phyloP scores from a whole-genome alignment of 1,140 invertebrate species.

The Heliothis virescens region DNA sequence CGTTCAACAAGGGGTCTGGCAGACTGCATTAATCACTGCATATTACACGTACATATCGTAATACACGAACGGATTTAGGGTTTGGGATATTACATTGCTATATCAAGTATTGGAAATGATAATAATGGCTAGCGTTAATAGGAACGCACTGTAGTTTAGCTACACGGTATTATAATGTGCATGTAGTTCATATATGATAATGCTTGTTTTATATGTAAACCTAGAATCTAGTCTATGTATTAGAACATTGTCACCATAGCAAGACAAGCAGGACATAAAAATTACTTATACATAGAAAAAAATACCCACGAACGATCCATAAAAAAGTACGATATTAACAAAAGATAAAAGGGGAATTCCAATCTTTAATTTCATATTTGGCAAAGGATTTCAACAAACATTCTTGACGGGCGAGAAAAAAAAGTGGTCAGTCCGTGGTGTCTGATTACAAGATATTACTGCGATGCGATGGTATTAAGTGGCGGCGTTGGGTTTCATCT shows the following conservation, averaged over 20 bases:
- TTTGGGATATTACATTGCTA: neutral
- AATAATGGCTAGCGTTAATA: neutral
- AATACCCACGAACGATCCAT: too few relatives aligned
- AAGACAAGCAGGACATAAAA: too few relatives aligned
- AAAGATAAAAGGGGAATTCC: neutral
- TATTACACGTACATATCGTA: constrained; percentile 6
- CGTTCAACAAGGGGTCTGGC: constrained; percentile 23
- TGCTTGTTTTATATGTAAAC: too few relatives aligned
- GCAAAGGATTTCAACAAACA: constrained; percentile 38
- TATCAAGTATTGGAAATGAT: neutral
- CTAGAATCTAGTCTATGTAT: too few relatives aligned
- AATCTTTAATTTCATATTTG: constrained; percentile 34
- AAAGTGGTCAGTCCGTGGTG: constrained; percentile 27
- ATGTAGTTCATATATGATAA: too few relatives aligned
- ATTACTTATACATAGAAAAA: too few relatives aligned
- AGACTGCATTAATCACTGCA: constrained; percentile 40
- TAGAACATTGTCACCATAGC: too few relatives aligned
- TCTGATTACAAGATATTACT: constrained; percentile 55
- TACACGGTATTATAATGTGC: neutral
- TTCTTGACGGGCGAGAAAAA: constrained; percentile 39
- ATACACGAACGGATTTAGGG: constrained; percentile 5
- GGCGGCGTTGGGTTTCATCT: constrained; percentile 48
- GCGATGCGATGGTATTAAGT: constrained; percentile 52
- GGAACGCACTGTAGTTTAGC: neutral
- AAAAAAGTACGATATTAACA: too few relatives aligned